phyloP scores from a whole-genome alignment of 2,797 vertebrate genomes.

The Rhabdophis nuchalis region DNA sequence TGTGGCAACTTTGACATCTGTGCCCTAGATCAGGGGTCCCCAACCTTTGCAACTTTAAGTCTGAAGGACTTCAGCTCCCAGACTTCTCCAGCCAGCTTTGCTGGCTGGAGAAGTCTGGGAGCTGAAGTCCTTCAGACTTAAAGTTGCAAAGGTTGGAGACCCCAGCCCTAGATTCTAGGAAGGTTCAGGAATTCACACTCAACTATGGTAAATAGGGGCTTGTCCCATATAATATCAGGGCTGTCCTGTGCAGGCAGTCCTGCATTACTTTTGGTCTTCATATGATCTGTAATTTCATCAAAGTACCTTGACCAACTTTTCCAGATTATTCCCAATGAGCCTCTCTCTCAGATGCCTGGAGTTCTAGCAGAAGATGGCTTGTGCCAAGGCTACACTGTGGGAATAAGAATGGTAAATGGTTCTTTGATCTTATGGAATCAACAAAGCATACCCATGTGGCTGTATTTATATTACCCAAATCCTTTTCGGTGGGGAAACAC shows the following conservation, averaged over 20 bases:
- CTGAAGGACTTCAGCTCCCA: too few species aligned
- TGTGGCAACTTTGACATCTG: too few species aligned
- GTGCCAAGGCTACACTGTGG: not conserved
- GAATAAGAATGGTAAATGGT: not conserved
- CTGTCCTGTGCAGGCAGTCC: not conserved
- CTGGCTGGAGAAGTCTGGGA: too few species aligned
- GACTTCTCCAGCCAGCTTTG: too few species aligned
- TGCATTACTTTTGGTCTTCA: not conserved
- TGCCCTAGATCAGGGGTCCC: too few species aligned
- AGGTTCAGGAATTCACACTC: not conserved
- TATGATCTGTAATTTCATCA: not conserved
- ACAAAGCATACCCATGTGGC: not conserved
- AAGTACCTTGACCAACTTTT: not conserved
- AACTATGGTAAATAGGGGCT: not conserved
- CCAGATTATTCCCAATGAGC: not conserved
- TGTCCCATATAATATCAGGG: not conserved
- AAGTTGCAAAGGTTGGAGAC: too few species aligned
- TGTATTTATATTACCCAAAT: not conserved
- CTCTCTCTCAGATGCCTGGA: not conserved
- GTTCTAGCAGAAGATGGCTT: not conserved
- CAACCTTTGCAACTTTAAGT: too few species aligned
- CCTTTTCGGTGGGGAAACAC: not conserved
- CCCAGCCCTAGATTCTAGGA: not conserved
- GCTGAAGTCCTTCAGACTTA: too few species aligned
- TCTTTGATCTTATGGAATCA: not conserved